Evolutionary conservation across 1,140 invertebrate species (phyloP), one percentile per base, ranked within the genome.

Genomic region (Coptotermes formosanus): DNA sequence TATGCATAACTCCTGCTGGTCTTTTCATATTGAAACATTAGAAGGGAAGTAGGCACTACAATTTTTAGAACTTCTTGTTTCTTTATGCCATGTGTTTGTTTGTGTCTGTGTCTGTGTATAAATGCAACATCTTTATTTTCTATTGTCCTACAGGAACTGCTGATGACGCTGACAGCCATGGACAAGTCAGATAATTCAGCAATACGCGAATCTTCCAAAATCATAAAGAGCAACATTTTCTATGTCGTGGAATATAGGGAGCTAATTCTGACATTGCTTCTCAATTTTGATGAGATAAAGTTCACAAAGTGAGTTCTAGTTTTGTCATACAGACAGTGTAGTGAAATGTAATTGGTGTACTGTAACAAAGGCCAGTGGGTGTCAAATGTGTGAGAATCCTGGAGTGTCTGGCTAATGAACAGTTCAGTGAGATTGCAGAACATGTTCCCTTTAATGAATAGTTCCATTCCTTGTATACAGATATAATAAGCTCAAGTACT

Each of bases 191-290:
- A 90, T 6, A 95, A 96, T 89, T 90, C 92, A 82, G 91, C 91
- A 52, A 94, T 98, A n/a, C 92, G 93, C 86, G 94, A 95, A 48
- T 95, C 96, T 1, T 94, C 96, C 82, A 95, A 95, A 92, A 95
- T 97, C 86, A 95, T 99, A 87, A 97, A 98, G 91, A 96, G 95
- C 90, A 97, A 97, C 91, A 94, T 99, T 87, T 99, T 99, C 91
- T 99, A 99, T 91, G 95, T 98, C 21, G 92, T 97, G 86, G 98
- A 99, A 91, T 99, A 99, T 91, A 93, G 98, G 87, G 98, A 99
- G 91, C 95, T 98, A 88, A 94, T 98, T 89, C 91, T 98, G 48
- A 93, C 93, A 75, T 93, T 97, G 85, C 91, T 99, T 87, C 92
- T 96, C 55, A 94, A 94, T 88, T 99, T 95, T 92, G 95, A 98